Evolutionary conservation across 2,797 vertebrate genomes (phyloP).

Genomic region (Cryptoblepharus egeriae): DNA sequence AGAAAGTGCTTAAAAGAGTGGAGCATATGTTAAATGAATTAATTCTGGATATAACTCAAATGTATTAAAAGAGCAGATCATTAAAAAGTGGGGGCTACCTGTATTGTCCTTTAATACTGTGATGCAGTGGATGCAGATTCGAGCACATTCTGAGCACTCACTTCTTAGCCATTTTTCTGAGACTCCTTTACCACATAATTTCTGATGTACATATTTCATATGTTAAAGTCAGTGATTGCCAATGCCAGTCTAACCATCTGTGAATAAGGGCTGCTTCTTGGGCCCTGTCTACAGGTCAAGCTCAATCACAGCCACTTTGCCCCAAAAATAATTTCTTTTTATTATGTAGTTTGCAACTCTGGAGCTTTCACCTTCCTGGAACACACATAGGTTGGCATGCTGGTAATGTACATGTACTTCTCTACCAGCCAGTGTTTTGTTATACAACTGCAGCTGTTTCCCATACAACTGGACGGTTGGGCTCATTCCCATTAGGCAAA

Average conservation of each 20-base stretch:
- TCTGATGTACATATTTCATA: not conserved
- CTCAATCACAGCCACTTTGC: no score
- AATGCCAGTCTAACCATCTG: not conserved
- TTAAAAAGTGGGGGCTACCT: no score
- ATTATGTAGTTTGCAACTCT: not conserved
- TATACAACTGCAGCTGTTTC: not conserved
- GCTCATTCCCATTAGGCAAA: no score
- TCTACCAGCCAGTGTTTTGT: not conserved
- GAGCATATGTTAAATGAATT: no score
- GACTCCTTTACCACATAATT: not conserved
- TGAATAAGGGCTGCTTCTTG: not conserved
- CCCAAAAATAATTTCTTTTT: not conserved
- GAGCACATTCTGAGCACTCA: not conserved
- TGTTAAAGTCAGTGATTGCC: not conserved
- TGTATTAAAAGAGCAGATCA: no score
- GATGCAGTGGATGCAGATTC: not conserved
- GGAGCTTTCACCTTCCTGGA: not conserved
- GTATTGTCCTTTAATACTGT: not conserved
- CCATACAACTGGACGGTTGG: not conserved
- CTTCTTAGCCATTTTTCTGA: not conserved
- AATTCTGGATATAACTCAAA: no score
- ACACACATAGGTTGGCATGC: not conserved
- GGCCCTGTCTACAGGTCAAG: no score
- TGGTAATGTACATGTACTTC: not conserved
- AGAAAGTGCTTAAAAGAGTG: no score